Evolutionary conservation across 2,113 vertebrate genomes (phyloP), one percentile per base, ranked within the genome.

Genomic region (Puffinus mauretanicus): DNA sequence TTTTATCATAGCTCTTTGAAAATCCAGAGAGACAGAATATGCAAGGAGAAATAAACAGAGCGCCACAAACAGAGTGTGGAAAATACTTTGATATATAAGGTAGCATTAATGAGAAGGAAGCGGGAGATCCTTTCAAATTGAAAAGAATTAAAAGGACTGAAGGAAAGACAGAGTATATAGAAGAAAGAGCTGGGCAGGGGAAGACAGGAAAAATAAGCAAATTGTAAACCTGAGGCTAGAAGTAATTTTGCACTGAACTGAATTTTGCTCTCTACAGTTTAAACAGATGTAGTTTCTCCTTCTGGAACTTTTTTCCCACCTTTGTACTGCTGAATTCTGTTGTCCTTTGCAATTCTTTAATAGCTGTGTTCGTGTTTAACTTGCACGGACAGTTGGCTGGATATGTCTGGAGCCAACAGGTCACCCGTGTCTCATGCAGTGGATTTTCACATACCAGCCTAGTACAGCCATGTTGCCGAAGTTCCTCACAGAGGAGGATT

Each of bases 221-320:
- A 6, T 12, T 26, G 17, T 38, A 90, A 70, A 21, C 3, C 13
- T 2, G 3, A 17, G 16, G 2, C 34, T 76, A 46, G 8, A 9
- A 51, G 2, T 46, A 36, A 46, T 75, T 86, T 90, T 71, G 32
- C 16, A 58, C 18, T 38, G 12, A 75, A 71, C 2, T 54, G 27
- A 44, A 22, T 47, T 82, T 82, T 24, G 65, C 36, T 47, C 25
- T 55, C 34, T 81, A 8, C 9, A 36, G 18, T 49, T 89, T 52
- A 67, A 89, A 80, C 6, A 64, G 9, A 57, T 24, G 12, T 16
- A 58, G 20, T 49, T 80, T 83, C 5, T 58, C 24, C 15, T 69
- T 42, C 55, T 52, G 26, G 10, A 36, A n/a, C 5, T 16, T 44
- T 25, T 17, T 2, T 1, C 1, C 8, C 21, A 32, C 10, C 8